Percentiles rank a stretch among this genome's conserved stretches.
Conservation (phyloP, 2,797 vertebrate genomes). For the Rhynchotus rufescens region DNA sequence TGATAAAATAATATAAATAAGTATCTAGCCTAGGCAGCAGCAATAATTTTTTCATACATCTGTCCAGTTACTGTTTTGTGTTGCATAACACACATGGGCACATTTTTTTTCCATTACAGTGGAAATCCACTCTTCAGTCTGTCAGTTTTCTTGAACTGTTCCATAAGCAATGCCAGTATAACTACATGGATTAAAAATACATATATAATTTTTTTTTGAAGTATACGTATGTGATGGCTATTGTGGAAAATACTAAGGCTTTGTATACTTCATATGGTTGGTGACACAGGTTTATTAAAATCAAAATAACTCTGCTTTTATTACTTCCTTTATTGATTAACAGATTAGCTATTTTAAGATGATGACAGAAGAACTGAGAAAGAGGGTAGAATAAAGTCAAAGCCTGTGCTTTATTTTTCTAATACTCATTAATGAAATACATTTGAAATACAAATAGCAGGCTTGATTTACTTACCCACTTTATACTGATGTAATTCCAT, state of each 20-base stretch:
- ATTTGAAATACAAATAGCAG: constrained; percentile 35
- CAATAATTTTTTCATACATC: not conserved
- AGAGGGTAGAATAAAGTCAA: constrained; percentile 8
- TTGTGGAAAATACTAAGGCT: not conserved
- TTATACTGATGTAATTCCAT: constrained; percentile 28
- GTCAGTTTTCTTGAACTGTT: not conserved
- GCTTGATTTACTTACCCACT: not conserved
- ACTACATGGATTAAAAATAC: not conserved
- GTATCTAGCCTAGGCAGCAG: not conserved
- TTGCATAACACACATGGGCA: accelerated
- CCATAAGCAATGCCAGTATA: not conserved
- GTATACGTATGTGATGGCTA: not conserved
- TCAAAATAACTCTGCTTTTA: not conserved
- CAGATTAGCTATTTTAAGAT: not conserved
- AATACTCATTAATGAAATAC: constrained; percentile 42
- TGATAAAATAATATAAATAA: not conserved
- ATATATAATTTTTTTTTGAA: not conserved
- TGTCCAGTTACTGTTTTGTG: not conserved
- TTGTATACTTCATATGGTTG: not conserved
- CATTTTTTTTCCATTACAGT: not conserved
- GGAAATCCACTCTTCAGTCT: not conserved
- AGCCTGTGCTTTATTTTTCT: constrained; percentile 18
- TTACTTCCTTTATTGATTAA: constrained; percentile 25
- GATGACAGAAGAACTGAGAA: not conserved
- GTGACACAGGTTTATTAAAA: not conserved